phyloP scores from a whole-genome alignment of 2,113 vertebrate species.

The Boulengeromyrus knoepffleri region DNA sequence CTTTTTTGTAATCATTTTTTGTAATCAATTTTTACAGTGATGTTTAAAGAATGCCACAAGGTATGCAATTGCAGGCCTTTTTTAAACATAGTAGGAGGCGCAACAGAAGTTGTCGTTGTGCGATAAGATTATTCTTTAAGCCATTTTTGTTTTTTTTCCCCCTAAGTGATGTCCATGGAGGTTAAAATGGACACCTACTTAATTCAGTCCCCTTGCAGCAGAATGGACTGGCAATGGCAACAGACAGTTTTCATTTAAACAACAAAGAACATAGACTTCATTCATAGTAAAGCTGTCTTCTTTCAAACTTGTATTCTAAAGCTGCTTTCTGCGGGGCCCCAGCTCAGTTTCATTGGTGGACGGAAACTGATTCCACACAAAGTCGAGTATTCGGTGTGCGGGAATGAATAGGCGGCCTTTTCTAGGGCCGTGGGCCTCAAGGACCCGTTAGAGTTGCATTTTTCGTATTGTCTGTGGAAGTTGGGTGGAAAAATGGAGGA shows the following conservation, averaged over 20 bases:
- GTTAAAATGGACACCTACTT: conserved; percentile 85
- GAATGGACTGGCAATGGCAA: conserved; percentile 74
- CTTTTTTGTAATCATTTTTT: background rate
- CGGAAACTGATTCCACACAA: conserved; percentile 77
- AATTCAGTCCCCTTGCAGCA: conserved; percentile 72
- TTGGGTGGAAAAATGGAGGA: conserved; percentile 73
- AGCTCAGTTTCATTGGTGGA: conserved; percentile 79
- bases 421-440: conserved; percentile 64
- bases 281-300: conserved; percentile 95
- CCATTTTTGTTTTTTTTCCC: conserved; percentile 64
- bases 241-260: conserved; percentile 97
- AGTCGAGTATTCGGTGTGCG: conserved; percentile 73
- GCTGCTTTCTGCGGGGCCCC: conserved; percentile 74
- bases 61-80: background rate
- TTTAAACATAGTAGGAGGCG: conserved; percentile 1
- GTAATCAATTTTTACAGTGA: background rate
- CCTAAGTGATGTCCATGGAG: conserved; percentile 76
- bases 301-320: conserved; percentile 79
- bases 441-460: conserved; percentile 85
- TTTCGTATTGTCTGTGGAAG: conserved; percentile 69
- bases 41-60: background rate
- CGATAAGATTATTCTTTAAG: conserved; percentile 23
- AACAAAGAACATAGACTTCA: conserved; percentile 92
- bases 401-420: conserved; percentile 72
- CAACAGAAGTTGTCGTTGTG: conserved; percentile 22